These are phyloP conservation scores for Cherax quadricarinatus DNA, from an alignment of 1,140 invertebrate genomes.

Conservation along the genomic window DNA sequence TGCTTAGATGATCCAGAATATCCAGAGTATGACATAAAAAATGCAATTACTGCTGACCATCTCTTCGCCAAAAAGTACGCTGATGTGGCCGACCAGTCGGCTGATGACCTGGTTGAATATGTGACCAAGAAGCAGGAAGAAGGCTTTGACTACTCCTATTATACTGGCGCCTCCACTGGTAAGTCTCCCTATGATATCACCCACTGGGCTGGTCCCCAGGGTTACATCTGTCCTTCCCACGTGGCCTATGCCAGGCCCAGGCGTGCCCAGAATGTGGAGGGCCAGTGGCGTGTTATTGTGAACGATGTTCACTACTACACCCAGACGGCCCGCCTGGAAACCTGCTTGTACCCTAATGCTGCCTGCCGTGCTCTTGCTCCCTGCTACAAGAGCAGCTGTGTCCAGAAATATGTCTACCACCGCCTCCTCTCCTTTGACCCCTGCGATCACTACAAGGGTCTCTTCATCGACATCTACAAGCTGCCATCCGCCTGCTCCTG, in stretches of 20 bases:
- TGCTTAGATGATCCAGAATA: constrained; percentile 74
- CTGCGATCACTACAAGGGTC: constrained; percentile 74
- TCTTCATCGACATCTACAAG: constrained; percentile 75
- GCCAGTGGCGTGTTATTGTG: constrained; percentile 75
- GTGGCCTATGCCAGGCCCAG: constrained; percentile 51
- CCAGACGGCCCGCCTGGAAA: constrained; percentile 58
- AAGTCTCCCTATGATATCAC: constrained; percentile 58
- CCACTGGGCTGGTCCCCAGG: constrained; percentile 60
- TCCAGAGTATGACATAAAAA: constrained; percentile 72
- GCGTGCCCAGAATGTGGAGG: constrained; percentile 71
- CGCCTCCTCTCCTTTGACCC: constrained; percentile 74
- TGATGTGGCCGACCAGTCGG: constrained; percentile 62
- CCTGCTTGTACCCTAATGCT: constrained; percentile 60
- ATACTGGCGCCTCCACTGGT: constrained; percentile 59
- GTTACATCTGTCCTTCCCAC: constrained; percentile 63
- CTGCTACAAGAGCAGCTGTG: constrained; percentile 74
- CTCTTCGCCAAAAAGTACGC: constrained; percentile 65
- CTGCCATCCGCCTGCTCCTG: constrained; percentile 74
- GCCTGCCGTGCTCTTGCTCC: constrained; percentile 73
- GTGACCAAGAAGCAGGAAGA: constrained; percentile 62
- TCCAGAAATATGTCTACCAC: constrained; percentile 75
- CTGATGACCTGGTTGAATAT: constrained; percentile 57
- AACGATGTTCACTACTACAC: constrained; percentile 71
- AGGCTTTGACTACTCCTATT: constrained; percentile 62
- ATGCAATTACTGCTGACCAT: constrained; percentile 56